Base-by-base conservation (phyloP, 2,888 invertebrate genomes). In the Drosophila putrida region DNA sequence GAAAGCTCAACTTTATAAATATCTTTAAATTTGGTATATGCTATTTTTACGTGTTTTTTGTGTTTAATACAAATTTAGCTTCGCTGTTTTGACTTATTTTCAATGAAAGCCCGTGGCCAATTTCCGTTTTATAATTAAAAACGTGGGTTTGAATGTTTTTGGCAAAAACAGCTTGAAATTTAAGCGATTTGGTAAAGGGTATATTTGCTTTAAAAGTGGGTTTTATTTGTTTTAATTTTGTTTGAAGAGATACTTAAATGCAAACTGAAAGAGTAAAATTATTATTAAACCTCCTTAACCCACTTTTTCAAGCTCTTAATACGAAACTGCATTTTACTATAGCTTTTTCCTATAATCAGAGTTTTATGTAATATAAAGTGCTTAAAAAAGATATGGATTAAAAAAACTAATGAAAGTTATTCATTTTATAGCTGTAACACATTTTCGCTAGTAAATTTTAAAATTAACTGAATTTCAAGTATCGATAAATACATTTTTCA, bases 101-200 rank as follows among this genome's bases (percentile, higher is more conserved):
- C 46, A 57, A 36, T 57, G 2, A 15, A 27, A 13, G 11, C 27
- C 27, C 15, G n/a, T 6, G 57, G 36, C 57, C 28, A 57, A 36
- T 46, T 57, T 44, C 46, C 44, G 57, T 36, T 57, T 36, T 36
- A 46, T 57, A 57, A 57, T 57, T 57, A 57, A 13, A 57, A 36
- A 43, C 33, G 9, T 25, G 6, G 20, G 6, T 49, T 33, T 5
- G 35, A 49, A 31, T 49, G 15, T 49, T 35, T 15, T 3, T 8
- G 31, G 6, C 6, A n/a, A 27, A 25, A 36, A 4, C 27, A 36
- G 44, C 5, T 44, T 15, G 11, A 44, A 36, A 15, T 55, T 35
- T 13, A 13, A 25, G 43, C 10, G 28, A 38, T 36, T 53, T 13
- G 10, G 11, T 41, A 8, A 31, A 9, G 2, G n/a, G 10, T 28